These are phyloP conservation scores for Odontomyia ornata DNA, from an alignment of 2,888 invertebrate genomes.

Conservation along the genomic window DNA sequence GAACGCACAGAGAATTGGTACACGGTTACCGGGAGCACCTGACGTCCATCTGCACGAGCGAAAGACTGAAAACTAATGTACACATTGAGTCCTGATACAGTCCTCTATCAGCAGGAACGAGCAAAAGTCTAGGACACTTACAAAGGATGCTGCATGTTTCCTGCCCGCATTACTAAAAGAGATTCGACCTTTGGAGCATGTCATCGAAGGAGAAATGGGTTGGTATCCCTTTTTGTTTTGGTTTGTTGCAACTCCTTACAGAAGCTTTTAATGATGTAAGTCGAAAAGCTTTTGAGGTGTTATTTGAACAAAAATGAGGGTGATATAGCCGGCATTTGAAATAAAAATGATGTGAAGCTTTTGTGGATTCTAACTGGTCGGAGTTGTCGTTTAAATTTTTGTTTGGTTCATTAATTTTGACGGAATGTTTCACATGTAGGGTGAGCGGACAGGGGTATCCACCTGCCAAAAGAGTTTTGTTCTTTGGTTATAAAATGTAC, in stretches of 20 bases:
- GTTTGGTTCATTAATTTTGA: too few relatives aligned
- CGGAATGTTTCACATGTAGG: too few relatives aligned
- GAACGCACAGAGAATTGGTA: neutral
- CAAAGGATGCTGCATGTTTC: constrained; percentile 27
- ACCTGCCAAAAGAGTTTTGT: too few relatives aligned
- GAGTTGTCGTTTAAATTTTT: neutral
- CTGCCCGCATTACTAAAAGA: neutral
- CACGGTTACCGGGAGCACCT: constrained; percentile 4
- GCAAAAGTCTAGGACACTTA: constrained; percentile 4
- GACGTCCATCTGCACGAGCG: constrained; percentile 2
- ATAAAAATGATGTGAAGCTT: neutral
- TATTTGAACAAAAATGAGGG: too few relatives aligned
- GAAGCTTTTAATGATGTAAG: constrained; percentile 25
- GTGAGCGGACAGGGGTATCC: too few relatives aligned
- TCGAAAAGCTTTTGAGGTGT: neutral
- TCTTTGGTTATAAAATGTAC: too few relatives aligned
- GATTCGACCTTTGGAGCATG: constrained; percentile 28
- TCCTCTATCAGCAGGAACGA: neutral
- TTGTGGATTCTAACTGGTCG: neutral
- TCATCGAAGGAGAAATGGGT: neutral
- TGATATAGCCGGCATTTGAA: neutral
- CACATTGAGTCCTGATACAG: neutral
- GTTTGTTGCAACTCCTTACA: neutral
- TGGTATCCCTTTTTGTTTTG: neutral
- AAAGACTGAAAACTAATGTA: constrained; percentile 14